phyloP scores from a whole-genome alignment of 2,797 vertebrate species.

The Dendrocincla tyrannina region DNA sequence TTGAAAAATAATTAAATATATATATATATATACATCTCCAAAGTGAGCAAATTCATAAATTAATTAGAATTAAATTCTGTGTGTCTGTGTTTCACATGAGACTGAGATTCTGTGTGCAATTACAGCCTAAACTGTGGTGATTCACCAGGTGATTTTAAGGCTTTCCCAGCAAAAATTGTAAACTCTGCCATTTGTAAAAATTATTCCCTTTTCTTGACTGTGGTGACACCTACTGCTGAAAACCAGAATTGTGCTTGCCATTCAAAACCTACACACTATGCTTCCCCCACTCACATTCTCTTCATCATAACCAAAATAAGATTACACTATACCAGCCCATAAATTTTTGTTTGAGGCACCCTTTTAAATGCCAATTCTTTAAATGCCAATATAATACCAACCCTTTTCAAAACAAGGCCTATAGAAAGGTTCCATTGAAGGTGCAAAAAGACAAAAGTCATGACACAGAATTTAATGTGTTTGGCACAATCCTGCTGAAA shows the following conservation, averaged over 20 bases:
- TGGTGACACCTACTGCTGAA: conserved; percentile 50
- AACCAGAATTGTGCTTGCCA: neutral
- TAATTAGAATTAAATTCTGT: neutral
- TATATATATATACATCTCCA: neutral
- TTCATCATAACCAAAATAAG: neutral
- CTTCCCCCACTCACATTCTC: neutral
- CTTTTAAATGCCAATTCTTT: neutral
- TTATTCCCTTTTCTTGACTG: neutral
- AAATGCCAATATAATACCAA: neutral
- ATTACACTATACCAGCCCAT: neutral
- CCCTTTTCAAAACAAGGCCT: neutral
- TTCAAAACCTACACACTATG: neutral
- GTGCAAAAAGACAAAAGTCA: neutral
- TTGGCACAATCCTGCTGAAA: neutral
- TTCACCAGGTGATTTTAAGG: neutral
- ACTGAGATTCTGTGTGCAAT: neutral
- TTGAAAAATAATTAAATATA: neutral
- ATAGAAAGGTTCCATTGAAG: neutral
- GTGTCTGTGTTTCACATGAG: neutral
- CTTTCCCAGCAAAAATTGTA: neutral
- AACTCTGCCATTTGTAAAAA: neutral
- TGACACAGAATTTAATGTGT: neutral
- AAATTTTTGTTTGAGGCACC: neutral
- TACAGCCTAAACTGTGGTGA: neutral
- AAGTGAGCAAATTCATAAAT: neutral